Conservation (phyloP, 92 coral and sea anemone species). For the Zoanthus sansibaricus region DNA sequence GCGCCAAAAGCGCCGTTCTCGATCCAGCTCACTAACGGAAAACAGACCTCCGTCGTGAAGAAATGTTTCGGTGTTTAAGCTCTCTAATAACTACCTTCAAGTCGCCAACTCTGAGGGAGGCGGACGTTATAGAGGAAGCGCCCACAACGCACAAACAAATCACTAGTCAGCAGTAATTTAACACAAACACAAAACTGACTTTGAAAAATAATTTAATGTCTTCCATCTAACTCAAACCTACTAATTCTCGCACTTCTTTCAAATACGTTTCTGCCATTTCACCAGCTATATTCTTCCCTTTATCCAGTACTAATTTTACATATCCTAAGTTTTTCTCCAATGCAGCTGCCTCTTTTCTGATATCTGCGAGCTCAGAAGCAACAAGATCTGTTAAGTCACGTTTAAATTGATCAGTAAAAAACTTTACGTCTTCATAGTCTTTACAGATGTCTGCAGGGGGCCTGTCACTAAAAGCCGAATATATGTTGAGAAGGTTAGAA, state of each 20-base stretch:
- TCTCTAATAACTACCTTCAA: too few species aligned
- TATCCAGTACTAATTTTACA: conserved; percentile 55
- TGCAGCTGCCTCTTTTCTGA: conserved; percentile 49
- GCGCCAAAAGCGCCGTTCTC: too few species aligned
- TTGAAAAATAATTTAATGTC: too few species aligned
- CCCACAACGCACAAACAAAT: too few species aligned
- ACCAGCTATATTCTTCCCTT: conserved; percentile 64
- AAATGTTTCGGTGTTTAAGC: too few species aligned
- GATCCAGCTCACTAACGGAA: too few species aligned
- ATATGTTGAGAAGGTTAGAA: conserved; percentile 77
- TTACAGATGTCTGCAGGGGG: conserved; percentile 58
- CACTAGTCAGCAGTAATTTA: too few species aligned
- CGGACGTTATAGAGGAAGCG: too few species aligned
- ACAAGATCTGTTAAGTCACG: conserved; percentile 72
- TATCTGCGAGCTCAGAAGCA: conserved; percentile 49
- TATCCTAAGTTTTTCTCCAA: conserved; percentile 56
- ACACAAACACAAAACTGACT: too few species aligned
- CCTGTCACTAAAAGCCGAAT: conserved; percentile 66
- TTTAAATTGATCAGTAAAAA: conserved; percentile 68
- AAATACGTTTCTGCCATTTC: conserved; percentile 59
- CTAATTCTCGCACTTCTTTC: conserved; percentile 56
- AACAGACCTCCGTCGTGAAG: too few species aligned
- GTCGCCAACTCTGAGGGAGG: too few species aligned
- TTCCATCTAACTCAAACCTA: conserved; percentile 62
- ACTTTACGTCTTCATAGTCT: conserved; percentile 65